These are phyloP conservation scores for Hippoglossus hippoglossus DNA, from an alignment of 2,797 vertebrate species.

Conservation along the genomic window DNA sequence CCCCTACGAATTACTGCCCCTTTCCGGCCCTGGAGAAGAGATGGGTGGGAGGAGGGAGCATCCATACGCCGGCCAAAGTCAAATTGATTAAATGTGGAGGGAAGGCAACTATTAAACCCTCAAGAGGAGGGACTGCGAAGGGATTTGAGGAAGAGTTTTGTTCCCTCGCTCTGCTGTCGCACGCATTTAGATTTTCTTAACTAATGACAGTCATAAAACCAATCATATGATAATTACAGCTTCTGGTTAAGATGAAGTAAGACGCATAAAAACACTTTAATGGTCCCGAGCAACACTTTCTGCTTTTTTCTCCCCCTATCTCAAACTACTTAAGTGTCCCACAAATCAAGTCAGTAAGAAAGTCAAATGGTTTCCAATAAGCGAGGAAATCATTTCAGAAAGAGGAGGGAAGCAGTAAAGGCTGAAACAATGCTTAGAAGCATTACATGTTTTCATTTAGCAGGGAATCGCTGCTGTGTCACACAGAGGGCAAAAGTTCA, in stretches of 20 bases:
- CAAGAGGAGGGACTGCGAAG: constrained; percentile 27
- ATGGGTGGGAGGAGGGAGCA: constrained; percentile 27
- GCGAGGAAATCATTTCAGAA: constrained; percentile 62
- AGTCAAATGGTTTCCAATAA: constrained; percentile 67
- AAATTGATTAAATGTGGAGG: constrained; percentile 81
- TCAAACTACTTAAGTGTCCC: constrained; percentile 61
- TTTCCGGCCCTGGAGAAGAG: constrained; percentile 39
- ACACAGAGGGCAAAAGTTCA: constrained; percentile 69
- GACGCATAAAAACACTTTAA: constrained; percentile 74
- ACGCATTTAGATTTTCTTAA: constrained; percentile 63
- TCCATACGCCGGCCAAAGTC: constrained; percentile 76
- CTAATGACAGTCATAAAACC: constrained; percentile 74
- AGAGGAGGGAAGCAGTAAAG: constrained; percentile 47
- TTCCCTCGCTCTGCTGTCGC: constrained; percentile 29
- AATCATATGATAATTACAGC: constrained; percentile 81
- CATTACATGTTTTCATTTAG: constrained; percentile 13
- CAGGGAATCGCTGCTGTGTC: constrained; percentile 49
- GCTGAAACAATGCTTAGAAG: constrained; percentile 33
- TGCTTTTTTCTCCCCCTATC: constrained; percentile 28
- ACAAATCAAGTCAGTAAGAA: constrained; percentile 71
- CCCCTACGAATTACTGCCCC: constrained; percentile 74
- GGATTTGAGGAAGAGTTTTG: constrained; percentile 65
- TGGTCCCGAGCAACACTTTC: constrained; percentile 62
- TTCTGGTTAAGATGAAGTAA: constrained; percentile 66
- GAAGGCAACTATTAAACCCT: constrained; percentile 37